Conservation (phyloP, 2,113 vertebrate species). For the Paramormyrops kingsleyae region DNA sequence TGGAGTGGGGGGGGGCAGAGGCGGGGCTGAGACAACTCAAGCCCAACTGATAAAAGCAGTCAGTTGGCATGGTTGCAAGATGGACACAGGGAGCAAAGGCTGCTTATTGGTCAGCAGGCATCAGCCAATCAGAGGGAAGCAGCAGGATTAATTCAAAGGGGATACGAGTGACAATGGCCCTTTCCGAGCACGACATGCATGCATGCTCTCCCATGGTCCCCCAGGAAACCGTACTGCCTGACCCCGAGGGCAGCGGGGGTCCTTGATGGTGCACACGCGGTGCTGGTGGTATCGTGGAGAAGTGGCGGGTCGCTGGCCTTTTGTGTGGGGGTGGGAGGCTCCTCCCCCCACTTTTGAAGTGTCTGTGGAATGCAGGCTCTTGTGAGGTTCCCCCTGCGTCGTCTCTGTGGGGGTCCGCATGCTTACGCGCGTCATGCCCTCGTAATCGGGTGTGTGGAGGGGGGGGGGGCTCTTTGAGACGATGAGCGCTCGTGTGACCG, state of each 20-base stretch:
- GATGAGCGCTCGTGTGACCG: background rate
- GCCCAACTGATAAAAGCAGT: background rate
- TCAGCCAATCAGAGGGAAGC: slow-evolving; percentile 56
- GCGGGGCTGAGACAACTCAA: background rate
- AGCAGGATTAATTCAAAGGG: slow-evolving; percentile 49
- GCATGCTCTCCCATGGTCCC: slow-evolving; percentile 43
- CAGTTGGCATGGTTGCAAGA: background rate
- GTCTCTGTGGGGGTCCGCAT: slow-evolving; percentile 19
- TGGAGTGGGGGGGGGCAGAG: background rate
- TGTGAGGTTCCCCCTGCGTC: slow-evolving; percentile 36
- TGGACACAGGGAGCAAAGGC: slow-evolving; percentile 46
- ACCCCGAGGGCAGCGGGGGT: background rate
- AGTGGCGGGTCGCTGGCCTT: background rate
- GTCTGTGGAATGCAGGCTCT: slow-evolving; percentile 48
- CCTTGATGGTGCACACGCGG: background rate
- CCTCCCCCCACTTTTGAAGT: slow-evolving; percentile 49
- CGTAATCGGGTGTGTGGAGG: background rate
- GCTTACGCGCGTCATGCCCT: slow-evolving; percentile 15
- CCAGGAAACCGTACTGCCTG: slow-evolving; percentile 41
- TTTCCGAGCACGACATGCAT: slow-evolving; percentile 28
- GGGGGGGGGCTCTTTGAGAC: background rate
- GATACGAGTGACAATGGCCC: slow-evolving; percentile 53
- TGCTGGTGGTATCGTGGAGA: background rate
- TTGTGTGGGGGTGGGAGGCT: slow-evolving; percentile 27
- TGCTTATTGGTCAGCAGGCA: slow-evolving; percentile 54